Percentiles rank a stretch among this genome's conserved stretches.
Conservation (phyloP, 2,113 vertebrate species). For the mouse (Mus musculus) region GRCm39 chr4:96550501-96551000, state of each 20-base stretch:
- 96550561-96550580: not conserved
- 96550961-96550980: no score
- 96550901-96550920: no score
- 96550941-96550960: no score
- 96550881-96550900: no score
- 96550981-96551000: no score
- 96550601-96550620: not conserved
- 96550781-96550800: not conserved
- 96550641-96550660: not conserved
- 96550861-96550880: no score
- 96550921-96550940: no score
- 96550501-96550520: not conserved
- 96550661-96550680: not conserved
- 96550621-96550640: not conserved
- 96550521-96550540: not conserved
- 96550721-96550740: not conserved
- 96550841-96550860: no score
- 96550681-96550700: not conserved
- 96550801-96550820: constrained; percentile 18
- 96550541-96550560: not conserved
- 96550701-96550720: not conserved
- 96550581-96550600: not conserved
- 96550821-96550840: constrained; percentile 16
- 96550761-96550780: not conserved
- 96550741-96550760: not conserved